These are phyloP conservation scores for Agrotis ipsilon DNA, from an alignment of 2,888 invertebrate genomes.

Conservation along the genomic window DNA sequence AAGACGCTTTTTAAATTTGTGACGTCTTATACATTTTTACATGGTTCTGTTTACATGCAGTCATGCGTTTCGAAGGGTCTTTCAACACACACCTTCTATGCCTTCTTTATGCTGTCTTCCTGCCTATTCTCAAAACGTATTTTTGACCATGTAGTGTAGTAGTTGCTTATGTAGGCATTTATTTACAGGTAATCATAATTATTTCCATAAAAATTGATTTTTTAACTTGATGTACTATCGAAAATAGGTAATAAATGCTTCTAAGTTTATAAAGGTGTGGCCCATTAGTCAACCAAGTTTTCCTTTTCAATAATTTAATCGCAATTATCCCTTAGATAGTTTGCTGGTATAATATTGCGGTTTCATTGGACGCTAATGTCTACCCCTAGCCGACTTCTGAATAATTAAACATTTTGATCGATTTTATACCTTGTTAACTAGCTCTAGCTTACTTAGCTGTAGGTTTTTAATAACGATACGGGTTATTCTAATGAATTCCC, in stretches of 20 bases:
- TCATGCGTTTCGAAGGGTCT: too few species aligned
- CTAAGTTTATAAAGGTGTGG: background rate
- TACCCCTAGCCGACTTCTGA: background rate
- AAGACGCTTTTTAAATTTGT: too few species aligned
- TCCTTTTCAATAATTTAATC: conserved; percentile 1
- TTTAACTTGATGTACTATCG: background rate
- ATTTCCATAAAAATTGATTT: background rate
- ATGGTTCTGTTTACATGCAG: too few species aligned
- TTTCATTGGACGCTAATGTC: background rate
- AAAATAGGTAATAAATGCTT: background rate
- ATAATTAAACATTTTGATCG: conserved; percentile 2
- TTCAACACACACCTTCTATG: too few species aligned
- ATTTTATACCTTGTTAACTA: background rate
- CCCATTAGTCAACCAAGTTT: background rate
- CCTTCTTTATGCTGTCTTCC: too few species aligned
- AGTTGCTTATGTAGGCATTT: too few species aligned
- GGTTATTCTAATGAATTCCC: background rate
- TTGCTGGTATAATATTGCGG: background rate
- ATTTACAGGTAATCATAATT: background rate
- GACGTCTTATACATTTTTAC: too few species aligned
- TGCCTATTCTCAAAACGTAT: too few species aligned
- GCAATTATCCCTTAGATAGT: background rate
- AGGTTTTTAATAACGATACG: background rate
- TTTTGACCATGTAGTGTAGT: too few species aligned
- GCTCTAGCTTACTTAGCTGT: background rate